Evolutionary conservation across 2,113 vertebrate species (phyloP), one percentile per base, ranked within the genome.

Genomic region (Rhinolophus ferrumequinum): DNA sequence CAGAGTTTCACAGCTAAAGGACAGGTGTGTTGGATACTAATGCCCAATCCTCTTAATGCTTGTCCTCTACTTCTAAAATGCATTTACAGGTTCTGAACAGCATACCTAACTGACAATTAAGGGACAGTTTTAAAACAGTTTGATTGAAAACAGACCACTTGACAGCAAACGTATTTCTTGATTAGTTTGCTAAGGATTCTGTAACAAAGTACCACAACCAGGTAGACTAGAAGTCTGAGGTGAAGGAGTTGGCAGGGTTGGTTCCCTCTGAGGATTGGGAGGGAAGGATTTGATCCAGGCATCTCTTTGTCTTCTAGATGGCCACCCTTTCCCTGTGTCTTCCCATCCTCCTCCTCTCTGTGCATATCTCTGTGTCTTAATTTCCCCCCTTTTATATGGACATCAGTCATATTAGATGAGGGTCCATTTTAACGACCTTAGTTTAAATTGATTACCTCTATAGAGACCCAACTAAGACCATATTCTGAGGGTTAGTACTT

Each of bases 161-260:
- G 30, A 3, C 26, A 62, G 22, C 26, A 93, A 81, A 64, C 66
- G 13, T 15, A 35, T 72, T 24, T 90, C 24, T 54, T 62, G 33
- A 14, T 75, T 80, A 70, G 21, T 81, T 75, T 89, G 16, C 2
- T 79, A 73, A 81, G 13, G 0, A 14, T 28, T 11, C 3, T 5
- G 47, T 62, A 70, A 52, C 16, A 52, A 83, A 91, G 8, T 30
- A 81, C 3, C 24, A 64, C 6, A 54, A 72, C 6, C 8, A 3
- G 3, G 44, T 33, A 72, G 64, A 6, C 8, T 5, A n/a, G 8
- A 82, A 7, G 21, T 67, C 19, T 30, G 26, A 60, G 4, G 47
- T 18, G 12, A 44, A 56, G 3, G 21, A 50, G 16, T 8, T 3
- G 19, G 1, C 2, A 44, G 8, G 0, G 5, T n/a, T 10, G 8